phyloP scores from a whole-genome alignment of 2,888 invertebrate genomes.

The Scelioninae gen. 2 region DNA sequence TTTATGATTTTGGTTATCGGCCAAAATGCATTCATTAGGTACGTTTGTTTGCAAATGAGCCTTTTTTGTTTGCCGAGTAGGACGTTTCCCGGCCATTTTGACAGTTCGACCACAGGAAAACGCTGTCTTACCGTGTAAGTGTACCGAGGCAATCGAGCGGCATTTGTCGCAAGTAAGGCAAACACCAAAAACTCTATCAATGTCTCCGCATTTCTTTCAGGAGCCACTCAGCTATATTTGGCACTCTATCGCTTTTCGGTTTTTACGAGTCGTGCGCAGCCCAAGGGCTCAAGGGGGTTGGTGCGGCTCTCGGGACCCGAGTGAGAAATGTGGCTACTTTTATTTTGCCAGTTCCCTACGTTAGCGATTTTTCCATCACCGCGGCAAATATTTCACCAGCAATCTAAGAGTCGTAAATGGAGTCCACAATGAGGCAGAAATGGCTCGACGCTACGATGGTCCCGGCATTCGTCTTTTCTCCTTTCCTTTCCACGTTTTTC shows the following conservation, averaged over 20 bases:
- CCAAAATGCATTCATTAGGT: too few relatives aligned
- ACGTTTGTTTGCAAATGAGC: too few relatives aligned
- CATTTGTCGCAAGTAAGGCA: constrained; percentile 70
- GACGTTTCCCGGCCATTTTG: constrained; percentile 26
- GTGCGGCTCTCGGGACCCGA: constrained; percentile 57
- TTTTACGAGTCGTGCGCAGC: constrained; percentile 66
- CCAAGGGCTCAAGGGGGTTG: constrained; percentile 53
- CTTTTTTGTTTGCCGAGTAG: constrained; percentile 26
- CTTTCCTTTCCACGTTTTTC: constrained; percentile 59
- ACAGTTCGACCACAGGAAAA: constrained; percentile 30
- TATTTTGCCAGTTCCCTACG: constrained; percentile 73
- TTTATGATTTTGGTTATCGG: too few relatives aligned
- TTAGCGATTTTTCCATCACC: constrained; percentile 75
- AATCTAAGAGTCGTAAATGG: constrained; percentile 75
- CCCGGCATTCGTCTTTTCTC: constrained; percentile 72
- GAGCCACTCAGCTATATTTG: constrained; percentile 63
- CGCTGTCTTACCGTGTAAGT: constrained; percentile 48
- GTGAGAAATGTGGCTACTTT: constrained; percentile 74
- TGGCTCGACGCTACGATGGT: constrained; percentile 72
- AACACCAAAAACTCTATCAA: constrained; percentile 71
- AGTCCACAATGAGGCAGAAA: constrained; percentile 75
- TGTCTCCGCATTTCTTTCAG: constrained; percentile 72
- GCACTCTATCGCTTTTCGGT: constrained; percentile 71
- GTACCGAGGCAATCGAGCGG: constrained; percentile 64
- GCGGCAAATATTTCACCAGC: constrained; percentile 74